These are phyloP conservation scores for Ophiodon elongatus DNA, from an alignment of 2,113 vertebrate species.

Conservation along the genomic window DNA sequence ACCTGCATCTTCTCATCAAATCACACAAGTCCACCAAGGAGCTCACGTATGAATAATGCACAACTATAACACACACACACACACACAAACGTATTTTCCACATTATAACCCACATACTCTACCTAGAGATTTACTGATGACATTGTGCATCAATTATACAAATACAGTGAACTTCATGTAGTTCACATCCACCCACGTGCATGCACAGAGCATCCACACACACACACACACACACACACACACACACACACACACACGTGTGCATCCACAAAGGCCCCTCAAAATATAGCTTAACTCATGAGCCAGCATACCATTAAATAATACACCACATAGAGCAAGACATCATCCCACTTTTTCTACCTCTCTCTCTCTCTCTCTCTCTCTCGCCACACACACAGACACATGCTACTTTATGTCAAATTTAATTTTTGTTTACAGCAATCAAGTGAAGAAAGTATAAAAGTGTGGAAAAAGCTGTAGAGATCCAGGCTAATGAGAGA, in stretches of 20 bases:
- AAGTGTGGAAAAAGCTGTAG: slow-evolving; percentile 20
- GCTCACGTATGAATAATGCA: slow-evolving; percentile 72
- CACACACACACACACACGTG: not conserved
- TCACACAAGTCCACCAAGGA: slow-evolving; percentile 77
- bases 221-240: slow-evolving; percentile 12
- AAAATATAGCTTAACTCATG: slow-evolving; percentile 64
- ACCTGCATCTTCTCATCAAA: slow-evolving; percentile 78
- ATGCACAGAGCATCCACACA: slow-evolving; percentile 17
- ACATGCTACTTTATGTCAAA: slow-evolving; percentile 62
- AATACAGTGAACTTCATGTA: slow-evolving; percentile 67
- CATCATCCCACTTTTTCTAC: slow-evolving; percentile 41
- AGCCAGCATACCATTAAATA: slow-evolving; percentile 64
- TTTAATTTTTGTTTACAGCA: slow-evolving; percentile 67
- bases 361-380: slow-evolving; percentile 27
- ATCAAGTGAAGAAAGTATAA: slow-evolving; percentile 64
- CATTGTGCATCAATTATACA: slow-evolving; percentile 79
- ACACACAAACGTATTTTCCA: slow-evolving; percentile 41
- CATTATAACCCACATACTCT: slow-evolving; percentile 64
- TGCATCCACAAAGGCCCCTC: slow-evolving; percentile 34
- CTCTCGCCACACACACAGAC: slow-evolving; percentile 3
- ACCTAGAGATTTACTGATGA: slow-evolving; percentile 75
- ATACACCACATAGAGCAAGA: slow-evolving; percentile 66
- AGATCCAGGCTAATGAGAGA: slow-evolving; percentile 57
- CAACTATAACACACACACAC: slow-evolving; percentile 25
- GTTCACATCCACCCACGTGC: slow-evolving; percentile 43